Percentiles rank a stretch among this genome's conserved stretches.
Evolutionary conservation across 1,140 invertebrate species (phyloP).

Genomic region (Orussus abietinus): DNA sequence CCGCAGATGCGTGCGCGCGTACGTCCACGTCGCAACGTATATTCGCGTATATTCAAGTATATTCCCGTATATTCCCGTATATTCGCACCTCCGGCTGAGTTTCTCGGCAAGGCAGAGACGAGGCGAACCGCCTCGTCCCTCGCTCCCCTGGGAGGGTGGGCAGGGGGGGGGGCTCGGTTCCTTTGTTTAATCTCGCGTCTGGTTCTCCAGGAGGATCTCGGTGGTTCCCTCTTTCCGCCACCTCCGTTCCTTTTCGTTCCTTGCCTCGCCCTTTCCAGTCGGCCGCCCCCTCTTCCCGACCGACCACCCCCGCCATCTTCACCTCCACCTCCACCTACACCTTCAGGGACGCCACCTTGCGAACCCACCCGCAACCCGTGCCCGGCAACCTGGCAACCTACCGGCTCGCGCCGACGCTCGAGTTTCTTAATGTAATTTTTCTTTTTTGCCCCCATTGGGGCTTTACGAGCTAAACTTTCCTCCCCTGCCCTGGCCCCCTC

Average conservation of each 20-base stretch:
- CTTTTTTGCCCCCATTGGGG: constrained; percentile 47
- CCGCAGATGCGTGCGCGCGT: too few species aligned
- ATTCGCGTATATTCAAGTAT: too few species aligned
- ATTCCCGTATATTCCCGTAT: too few species aligned
- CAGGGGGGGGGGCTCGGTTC: constrained; percentile 22
- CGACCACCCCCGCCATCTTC: too few species aligned
- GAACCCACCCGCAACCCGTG: too few species aligned
- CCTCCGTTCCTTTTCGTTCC: constrained; percentile 10
- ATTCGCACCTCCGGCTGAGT: too few species aligned
- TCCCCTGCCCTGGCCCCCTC: constrained; percentile 18
- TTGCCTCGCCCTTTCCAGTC: constrained; percentile 18
- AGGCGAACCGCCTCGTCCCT: background rate
- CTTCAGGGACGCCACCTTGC: too few species aligned
- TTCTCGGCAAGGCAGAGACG: background rate
- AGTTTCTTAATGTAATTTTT: constrained; percentile 52
- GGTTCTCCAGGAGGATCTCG: constrained; percentile 9
- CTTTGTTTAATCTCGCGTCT: constrained; percentile 41
- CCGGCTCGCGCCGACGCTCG: constrained; percentile 26
- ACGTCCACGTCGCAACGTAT: too few species aligned
- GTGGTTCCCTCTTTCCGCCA: constrained; percentile 2
- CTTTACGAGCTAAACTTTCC: constrained; percentile 49
- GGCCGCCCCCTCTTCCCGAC: too few species aligned
- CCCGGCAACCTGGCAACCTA: too few species aligned
- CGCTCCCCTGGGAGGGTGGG: constrained; percentile 2
- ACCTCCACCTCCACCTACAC: too few species aligned